Evolutionary conservation across 2,888 invertebrate species (phyloP), one percentile per base, ranked within the genome.

Genomic region (Girardia tigrina): DNA sequence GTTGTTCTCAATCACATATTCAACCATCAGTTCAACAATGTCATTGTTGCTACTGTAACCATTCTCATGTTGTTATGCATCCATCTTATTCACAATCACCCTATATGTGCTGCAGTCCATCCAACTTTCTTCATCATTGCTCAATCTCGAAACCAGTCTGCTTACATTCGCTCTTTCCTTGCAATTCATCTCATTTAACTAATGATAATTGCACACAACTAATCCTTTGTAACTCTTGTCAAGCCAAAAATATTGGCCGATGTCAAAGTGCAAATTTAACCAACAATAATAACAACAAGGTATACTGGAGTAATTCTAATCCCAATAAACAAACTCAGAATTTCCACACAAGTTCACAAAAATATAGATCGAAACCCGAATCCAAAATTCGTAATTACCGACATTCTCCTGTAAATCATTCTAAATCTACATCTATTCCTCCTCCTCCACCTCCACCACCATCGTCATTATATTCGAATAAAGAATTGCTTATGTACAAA

Each of bases 391-490:
- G 56, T 2, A 56, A 23, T 56, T n/a, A n/a, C n/a, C n/a, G n/a
- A n/a, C n/a, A n/a, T n/a, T n/a, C n/a, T n/a, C n/a, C n/a, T n/a
- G n/a, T n/a, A n/a, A n/a, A n/a, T 42, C 42, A 16, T 42, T 71
- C 71, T 23, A 28, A 71, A 71, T 28, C 71, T 6, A 28, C 29
- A 12, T 28, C 71, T 16, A 28, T 71, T 28, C 29, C 28, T 16
- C 71, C 28, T 6, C 71, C 28, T 71, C 71, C 71, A 71, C 71
- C 27, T 26, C 71, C 71, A 71, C 71, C 71, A 12, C 29, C 71
- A 2, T 71, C 29, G 4, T 28, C 71, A 28, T 71, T 71, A 28
- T 71, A 56, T 56, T 56, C 56, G n/a, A 56, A n/a, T 4, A 56
- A 56, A 56, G 56, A 56, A 56, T 6, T 56, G n/a, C 56, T 23